phyloP scores from a whole-genome alignment of 2,888 invertebrate species.

The Plutella xylostella region DNA sequence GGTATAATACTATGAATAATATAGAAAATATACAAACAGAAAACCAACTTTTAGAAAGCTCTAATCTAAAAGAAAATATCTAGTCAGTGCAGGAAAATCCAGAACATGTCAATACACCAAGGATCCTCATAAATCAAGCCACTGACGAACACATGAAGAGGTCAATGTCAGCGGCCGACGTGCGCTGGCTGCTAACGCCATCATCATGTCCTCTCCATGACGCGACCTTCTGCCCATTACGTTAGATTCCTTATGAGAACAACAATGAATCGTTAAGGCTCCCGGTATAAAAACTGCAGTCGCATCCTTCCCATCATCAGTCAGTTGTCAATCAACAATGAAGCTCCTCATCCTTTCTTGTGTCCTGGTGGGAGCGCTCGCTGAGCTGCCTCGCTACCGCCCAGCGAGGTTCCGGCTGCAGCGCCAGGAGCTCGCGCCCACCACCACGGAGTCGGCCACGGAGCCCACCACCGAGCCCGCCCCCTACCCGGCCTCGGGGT shows the following conservation, averaged over 20 bases:
- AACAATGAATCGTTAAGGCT: slow-evolving; percentile 49
- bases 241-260: slow-evolving; percentile 37
- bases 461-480: slow-evolving; percentile 40
- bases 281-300: slow-evolving; percentile 33
- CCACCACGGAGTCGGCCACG: slow-evolving; percentile 47
- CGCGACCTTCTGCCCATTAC: slow-evolving; percentile 19
- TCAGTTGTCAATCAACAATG: slow-evolving; percentile 32
- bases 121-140: neutral
- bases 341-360: slow-evolving; percentile 40
- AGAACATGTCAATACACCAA: neutral
- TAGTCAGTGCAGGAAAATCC: neutral
- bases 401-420: slow-evolving; percentile 57
- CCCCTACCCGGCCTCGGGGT: slow-evolving; percentile 43
- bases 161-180: slow-evolving; percentile 48
- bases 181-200: slow-evolving; percentile 28
- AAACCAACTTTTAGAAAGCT: too few species aligned
- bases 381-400: slow-evolving; percentile 57
- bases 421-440: slow-evolving; percentile 54
- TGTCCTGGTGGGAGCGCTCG: slow-evolving; percentile 32
- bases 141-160: slow-evolving; percentile 20
- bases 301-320: slow-evolving; percentile 18
- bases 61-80: too few species aligned
- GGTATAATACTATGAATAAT: too few species aligned
- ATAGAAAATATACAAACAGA: too few species aligned
- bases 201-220: slow-evolving; percentile 31